phyloP scores from a whole-genome alignment of 1,140 invertebrate species.

The Drosophila quadrilineata region DNA sequence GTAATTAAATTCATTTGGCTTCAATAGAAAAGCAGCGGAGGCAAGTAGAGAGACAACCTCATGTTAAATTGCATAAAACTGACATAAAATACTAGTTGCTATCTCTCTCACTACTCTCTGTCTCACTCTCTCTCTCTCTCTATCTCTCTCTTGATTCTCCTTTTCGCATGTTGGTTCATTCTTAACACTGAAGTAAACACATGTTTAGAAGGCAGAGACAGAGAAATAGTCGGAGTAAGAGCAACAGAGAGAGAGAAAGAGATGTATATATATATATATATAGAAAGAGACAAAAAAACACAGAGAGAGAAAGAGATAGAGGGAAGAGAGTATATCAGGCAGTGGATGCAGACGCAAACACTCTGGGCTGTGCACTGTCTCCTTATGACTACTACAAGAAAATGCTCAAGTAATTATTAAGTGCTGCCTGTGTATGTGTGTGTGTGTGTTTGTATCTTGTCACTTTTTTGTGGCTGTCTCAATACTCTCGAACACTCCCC shows the following conservation, averaged over 20 bases:
- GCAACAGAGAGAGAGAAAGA: too few species aligned
- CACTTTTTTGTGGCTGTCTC: conserved; percentile 27
- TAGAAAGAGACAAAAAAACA: too few species aligned
- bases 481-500: conserved; percentile 15
- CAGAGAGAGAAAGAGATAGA: too few species aligned
- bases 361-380: conserved; percentile 1
- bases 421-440: conserved; percentile 68
- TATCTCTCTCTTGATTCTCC: conserved; percentile 32
- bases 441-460: conserved; percentile 35
- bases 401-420: conserved; percentile 79
- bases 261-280: too few species aligned
- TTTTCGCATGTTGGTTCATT: conserved; percentile 22
- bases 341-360: conserved; percentile 11
- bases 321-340: too few species aligned
- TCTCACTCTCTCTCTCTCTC: too few species aligned
- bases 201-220: conserved; percentile 50
- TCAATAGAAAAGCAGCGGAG: conserved; percentile 29
- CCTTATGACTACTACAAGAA: conserved; percentile 50
- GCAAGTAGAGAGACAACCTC: not conserved
- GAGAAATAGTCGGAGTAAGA: too few species aligned
- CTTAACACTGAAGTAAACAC: conserved; percentile 70
- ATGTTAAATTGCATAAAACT: conserved; percentile 34
- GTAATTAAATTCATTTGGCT: conserved; percentile 43
- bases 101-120: too few species aligned
- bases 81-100: too few species aligned